A percentile compares a stretch with the other conserved stretches of the same genome.
These are phyloP conservation scores for Micronycteris hirsuta DNA, from an alignment of 2,113 vertebrate species.

Conservation along the genomic window DNA sequence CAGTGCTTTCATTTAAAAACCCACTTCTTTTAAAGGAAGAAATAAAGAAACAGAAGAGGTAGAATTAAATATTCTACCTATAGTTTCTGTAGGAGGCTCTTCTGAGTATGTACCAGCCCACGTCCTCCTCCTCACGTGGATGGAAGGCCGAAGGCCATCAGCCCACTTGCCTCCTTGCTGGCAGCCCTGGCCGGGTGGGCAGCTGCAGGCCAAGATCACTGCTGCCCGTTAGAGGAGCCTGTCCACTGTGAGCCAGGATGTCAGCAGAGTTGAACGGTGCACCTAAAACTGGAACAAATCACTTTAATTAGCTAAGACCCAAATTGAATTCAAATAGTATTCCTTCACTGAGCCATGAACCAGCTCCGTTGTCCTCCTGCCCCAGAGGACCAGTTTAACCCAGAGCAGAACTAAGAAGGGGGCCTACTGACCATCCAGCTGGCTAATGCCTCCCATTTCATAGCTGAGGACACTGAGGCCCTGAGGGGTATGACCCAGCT, in stretches of 20 bases:
- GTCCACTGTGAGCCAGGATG: neutral
- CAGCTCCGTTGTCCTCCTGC: neutral
- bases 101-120: fast-evolving
- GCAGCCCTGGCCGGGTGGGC: neutral
- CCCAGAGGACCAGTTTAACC: neutral
- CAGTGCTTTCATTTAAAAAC: neutral
- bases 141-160: neutral
- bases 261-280: neutral
- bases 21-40: neutral
- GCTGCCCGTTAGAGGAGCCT: neutral
- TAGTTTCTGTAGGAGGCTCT: neutral
- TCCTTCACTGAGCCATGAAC: neutral
- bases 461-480: neutral
- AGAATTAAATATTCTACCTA: neutral
- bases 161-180: neutral
- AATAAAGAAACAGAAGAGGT: neutral
- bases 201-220: neutral
- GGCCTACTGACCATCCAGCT: neutral
- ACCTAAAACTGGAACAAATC: neutral
- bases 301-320: neutral
- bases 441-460: neutral
- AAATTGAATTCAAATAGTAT: neutral
- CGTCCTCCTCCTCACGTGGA: fast-evolving
- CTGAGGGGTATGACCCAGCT: neutral
- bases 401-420: neutral